Conservation (phyloP, 2,888 invertebrate species). For the Thelaira solivaga region DNA sequence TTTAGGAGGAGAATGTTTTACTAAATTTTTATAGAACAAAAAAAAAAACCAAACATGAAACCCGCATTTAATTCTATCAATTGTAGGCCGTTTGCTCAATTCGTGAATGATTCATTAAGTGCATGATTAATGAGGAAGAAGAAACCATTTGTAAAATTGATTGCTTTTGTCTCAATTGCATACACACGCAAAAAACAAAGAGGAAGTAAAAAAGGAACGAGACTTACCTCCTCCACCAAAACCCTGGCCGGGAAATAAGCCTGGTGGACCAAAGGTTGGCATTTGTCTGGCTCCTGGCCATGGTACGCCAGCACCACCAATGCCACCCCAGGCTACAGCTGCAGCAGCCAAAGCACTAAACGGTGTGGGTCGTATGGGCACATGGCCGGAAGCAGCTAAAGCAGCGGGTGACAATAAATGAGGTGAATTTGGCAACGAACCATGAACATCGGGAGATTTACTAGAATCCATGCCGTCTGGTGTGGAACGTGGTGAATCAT, state of each 20-base stretch:
- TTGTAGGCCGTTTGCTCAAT: neutral
- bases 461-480: constrained; percentile 75
- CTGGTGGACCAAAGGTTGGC: constrained; percentile 80
- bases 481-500: constrained; percentile 76
- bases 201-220: neutral
- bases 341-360: constrained; percentile 86
- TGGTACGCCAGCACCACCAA: constrained; percentile 80
- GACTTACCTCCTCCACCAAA: constrained; percentile 79
- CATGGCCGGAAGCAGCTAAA: constrained; percentile 78
- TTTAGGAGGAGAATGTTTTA: constrained; percentile 19
- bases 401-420: constrained; percentile 74
- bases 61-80: constrained; percentile 22
- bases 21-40: no score
- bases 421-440: constrained; percentile 69
- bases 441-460: constrained; percentile 72
- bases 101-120: constrained; percentile 30
- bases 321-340: constrained; percentile 82
- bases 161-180: neutral
- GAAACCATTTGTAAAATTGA: constrained; percentile 33
- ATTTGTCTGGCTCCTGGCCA: constrained; percentile 81
- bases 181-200: neutral
- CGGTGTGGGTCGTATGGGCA: constrained; percentile 86
- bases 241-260: constrained; percentile 83
- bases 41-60: neutral
- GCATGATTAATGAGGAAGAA: constrained; percentile 44